Conservation (phyloP, 1,140 invertebrate genomes). For the Chironomus striatipennis region DNA sequence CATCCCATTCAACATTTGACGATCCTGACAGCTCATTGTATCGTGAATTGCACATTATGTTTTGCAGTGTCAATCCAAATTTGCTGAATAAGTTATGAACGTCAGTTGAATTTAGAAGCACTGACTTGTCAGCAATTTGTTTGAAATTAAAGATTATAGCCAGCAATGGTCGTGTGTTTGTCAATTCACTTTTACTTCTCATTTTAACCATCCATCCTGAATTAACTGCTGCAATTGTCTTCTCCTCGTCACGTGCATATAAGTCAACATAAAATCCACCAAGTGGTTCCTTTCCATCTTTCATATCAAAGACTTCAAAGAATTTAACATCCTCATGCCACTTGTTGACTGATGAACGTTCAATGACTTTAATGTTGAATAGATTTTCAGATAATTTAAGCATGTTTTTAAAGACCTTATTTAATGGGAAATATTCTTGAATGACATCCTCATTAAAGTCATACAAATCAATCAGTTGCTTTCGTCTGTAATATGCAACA, state of each 20-base stretch:
- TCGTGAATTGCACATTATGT: constrained; percentile 66
- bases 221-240: constrained; percentile 48
- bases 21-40: constrained; percentile 77
- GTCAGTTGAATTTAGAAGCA: constrained; percentile 65
- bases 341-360: constrained; percentile 48
- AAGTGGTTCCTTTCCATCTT: constrained; percentile 50
- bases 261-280: constrained; percentile 79
- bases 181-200: constrained; percentile 53
- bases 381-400: constrained; percentile 65
- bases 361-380: constrained; percentile 75
- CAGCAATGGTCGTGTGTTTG: constrained; percentile 56
- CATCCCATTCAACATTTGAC: constrained; percentile 87
- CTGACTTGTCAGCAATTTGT: constrained; percentile 50
- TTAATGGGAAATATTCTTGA: constrained; percentile 74
- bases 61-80: constrained; percentile 77
- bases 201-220: constrained; percentile 60
- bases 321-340: constrained; percentile 84
- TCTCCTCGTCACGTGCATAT: constrained; percentile 56
- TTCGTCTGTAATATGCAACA: constrained; percentile 75
- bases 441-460: constrained; percentile 61
- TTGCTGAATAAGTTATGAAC: constrained; percentile 68
- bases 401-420: constrained; percentile 63
- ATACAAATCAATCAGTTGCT: constrained; percentile 54
- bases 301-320: constrained; percentile 70
- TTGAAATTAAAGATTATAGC: constrained; percentile 78